Evolutionary conservation across 2,797 vertebrate genomes (phyloP).

Genomic region (Myripristis jacobus): DNA sequence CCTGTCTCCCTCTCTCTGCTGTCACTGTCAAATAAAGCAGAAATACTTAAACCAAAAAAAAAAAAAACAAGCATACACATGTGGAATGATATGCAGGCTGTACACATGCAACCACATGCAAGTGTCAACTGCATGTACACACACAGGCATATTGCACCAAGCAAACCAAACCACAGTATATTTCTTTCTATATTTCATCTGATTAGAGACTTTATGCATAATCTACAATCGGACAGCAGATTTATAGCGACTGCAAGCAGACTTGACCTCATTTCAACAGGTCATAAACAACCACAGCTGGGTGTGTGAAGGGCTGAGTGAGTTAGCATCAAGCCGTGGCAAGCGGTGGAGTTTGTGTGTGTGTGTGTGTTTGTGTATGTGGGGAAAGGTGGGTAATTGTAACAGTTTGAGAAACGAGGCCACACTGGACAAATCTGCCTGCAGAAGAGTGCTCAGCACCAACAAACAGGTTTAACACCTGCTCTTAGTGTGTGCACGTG

Average conservation of each 20-base stretch:
- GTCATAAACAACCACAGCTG: slow-evolving; percentile 33
- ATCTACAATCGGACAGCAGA: slow-evolving; percentile 9
- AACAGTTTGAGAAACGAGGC: slow-evolving; percentile 33
- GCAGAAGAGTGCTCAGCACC: slow-evolving; percentile 2
- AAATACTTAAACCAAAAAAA: no score
- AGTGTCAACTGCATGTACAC: neutral
- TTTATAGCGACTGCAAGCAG: neutral
- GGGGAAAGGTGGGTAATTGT: slow-evolving; percentile 6
- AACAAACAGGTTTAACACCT: slow-evolving; percentile 49
- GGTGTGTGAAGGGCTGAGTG: neutral
- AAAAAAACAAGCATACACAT: no score
- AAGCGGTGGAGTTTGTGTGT: neutral
- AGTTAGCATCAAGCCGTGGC: slow-evolving; percentile 1
- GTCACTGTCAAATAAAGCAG: no score
- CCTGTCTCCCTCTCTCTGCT: no score
- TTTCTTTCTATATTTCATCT: no score
- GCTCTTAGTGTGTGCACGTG: neutral
- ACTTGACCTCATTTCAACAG: slow-evolving; percentile 17
- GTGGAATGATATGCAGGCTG: neutral
- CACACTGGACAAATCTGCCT: neutral
- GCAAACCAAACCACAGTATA: no score
- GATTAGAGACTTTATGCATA: neutral
- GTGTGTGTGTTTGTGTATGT: no score
- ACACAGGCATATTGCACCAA: neutral
- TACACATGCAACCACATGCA: neutral